Conservation (phyloP, 2,113 vertebrate species). For the Muntiacus reevesi region DNA sequence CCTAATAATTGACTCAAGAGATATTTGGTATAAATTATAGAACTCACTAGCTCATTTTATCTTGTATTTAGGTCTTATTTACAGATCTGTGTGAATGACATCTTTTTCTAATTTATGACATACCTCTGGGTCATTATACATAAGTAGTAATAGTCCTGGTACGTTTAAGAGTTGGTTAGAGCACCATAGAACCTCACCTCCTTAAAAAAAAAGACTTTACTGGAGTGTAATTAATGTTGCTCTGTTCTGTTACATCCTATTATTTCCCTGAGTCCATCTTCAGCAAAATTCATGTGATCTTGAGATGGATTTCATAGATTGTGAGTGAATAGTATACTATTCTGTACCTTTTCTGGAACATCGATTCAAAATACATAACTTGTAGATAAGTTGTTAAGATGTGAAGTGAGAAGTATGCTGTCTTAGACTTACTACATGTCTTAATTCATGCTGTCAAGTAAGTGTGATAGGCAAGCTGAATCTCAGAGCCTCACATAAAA, state of each 20-base stretch:
- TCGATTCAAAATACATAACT: background rate
- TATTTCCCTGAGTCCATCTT: background rate
- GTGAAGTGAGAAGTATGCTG: background rate
- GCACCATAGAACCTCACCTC: background rate
- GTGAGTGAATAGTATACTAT: background rate
- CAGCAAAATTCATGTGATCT: background rate
- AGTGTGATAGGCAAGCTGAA: background rate
- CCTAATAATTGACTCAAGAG: background rate
- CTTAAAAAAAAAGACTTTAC: background rate
- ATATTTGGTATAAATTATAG: background rate
- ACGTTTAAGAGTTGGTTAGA: background rate
- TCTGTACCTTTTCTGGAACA: background rate
- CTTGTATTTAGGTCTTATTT: background rate
- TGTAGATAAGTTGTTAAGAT: conserved; percentile 16
- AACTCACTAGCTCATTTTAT: background rate
- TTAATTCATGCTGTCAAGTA: background rate
- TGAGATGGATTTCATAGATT: background rate
- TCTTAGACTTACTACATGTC: background rate
- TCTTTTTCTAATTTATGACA: background rate
- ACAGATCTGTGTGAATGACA: background rate
- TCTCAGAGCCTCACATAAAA: background rate
- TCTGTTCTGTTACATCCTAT: background rate
- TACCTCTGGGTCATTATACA: background rate
- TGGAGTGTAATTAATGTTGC: background rate
- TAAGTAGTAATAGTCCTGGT: background rate